Percentiles rank a stretch among this genome's conserved stretches.
phyloP scores from a whole-genome alignment of 2,113 vertebrate species.

The Peromyscus maniculatus region DNA sequence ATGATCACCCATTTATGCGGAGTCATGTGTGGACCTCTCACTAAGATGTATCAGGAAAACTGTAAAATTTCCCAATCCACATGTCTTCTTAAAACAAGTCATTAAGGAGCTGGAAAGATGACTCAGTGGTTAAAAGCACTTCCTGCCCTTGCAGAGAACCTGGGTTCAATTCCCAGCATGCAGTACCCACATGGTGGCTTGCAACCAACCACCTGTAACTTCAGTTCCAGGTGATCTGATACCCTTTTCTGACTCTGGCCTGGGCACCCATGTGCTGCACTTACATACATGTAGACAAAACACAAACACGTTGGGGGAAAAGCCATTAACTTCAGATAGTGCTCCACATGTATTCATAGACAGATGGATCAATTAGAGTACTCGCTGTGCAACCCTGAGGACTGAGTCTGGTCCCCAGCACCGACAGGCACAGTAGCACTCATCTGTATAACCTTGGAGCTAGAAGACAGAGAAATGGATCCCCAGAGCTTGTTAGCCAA shows the following conservation, averaged over 20 bases:
- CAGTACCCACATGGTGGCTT: neutral
- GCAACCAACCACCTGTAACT: neutral
- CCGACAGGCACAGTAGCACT: neutral
- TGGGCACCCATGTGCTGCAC: neutral
- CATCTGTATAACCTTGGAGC: neutral
- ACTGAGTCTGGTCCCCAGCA: neutral
- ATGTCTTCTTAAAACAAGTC: constrained; percentile 43
- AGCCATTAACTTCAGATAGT: neutral
- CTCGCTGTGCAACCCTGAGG: neutral
- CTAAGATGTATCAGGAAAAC: constrained; percentile 23
- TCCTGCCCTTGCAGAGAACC: neutral
- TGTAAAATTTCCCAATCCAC: neutral
- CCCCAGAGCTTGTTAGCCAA: neutral
- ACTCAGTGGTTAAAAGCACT: neutral
- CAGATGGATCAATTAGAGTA: neutral
- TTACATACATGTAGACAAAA: neutral
- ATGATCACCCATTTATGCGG: neutral
- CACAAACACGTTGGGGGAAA: neutral
- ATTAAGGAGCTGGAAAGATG: neutral
- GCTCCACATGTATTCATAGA: neutral
- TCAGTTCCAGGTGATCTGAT: neutral
- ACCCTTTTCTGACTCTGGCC: neutral
- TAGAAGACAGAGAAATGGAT: neutral
- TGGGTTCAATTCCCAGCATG: neutral
- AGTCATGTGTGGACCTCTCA: neutral